Conservation (phyloP, 1,140 invertebrate species). For the Lucilia sericata region DNA sequence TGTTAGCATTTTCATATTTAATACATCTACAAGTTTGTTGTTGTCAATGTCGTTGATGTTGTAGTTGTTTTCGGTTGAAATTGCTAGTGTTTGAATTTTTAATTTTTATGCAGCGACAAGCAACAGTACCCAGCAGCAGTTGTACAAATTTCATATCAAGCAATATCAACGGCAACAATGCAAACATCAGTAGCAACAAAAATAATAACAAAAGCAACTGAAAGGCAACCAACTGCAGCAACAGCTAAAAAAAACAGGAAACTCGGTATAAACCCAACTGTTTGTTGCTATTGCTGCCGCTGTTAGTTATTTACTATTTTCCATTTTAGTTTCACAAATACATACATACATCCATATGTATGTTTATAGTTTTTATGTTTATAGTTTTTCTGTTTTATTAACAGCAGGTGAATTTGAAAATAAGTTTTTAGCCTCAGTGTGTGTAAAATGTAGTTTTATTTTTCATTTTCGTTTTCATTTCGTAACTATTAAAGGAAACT, state of each 20-base stretch:
- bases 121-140: not conserved
- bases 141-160: not conserved
- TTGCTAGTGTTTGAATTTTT: constrained; percentile 24
- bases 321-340: too few species aligned
- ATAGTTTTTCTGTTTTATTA: not conserved
- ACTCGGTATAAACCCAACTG: not conserved
- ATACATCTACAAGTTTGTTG: not conserved
- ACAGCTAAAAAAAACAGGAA: not conserved
- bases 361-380: not conserved
- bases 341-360: too few species aligned
- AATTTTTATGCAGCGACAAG: constrained; percentile 38
- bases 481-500: constrained; percentile 10
- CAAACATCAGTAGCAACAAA: too few species aligned
- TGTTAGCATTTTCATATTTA: not conserved
- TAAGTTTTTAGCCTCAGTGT: constrained; percentile 3
- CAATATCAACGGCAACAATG: not conserved
- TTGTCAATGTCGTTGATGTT: not conserved
- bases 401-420: constrained; percentile 1
- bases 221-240: not conserved
- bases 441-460: not conserved
- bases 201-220: too few species aligned
- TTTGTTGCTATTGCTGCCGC: not conserved
- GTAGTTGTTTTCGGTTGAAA: constrained; percentile 1
- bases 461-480: constrained; percentile 13
- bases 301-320: not conserved